phyloP scores from a whole-genome alignment of 2,797 vertebrate genomes.

The Tenualosa thibaudeaui region DNA sequence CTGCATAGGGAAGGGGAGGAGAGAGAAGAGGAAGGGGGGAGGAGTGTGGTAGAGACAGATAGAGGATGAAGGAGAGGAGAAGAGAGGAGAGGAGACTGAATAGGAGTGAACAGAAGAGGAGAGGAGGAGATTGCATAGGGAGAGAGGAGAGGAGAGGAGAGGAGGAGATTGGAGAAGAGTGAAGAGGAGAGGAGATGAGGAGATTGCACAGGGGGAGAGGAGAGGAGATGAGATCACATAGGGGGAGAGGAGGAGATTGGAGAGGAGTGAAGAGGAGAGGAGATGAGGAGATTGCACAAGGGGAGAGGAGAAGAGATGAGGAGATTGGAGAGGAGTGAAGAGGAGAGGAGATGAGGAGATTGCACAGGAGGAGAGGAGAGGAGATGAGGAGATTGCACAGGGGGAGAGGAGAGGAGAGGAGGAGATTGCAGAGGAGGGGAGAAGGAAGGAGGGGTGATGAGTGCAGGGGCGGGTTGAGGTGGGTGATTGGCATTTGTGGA shows the following conservation, averaged over 20 bases:
- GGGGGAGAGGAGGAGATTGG: too few species aligned
- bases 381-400: too few species aligned
- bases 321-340: not conserved
- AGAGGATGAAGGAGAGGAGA: not conserved
- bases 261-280: not conserved
- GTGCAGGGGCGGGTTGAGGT: not conserved
- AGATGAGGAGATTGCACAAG: not conserved
- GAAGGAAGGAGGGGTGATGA: too few species aligned
- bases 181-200: not conserved
- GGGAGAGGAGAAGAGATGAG: not conserved
- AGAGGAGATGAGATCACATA: too few species aligned
- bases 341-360: not conserved
- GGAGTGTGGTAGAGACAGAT: not conserved
- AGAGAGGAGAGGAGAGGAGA: not conserved
- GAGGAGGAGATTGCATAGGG: not conserved
- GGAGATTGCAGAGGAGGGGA: not conserved
- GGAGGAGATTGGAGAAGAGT: not conserved
- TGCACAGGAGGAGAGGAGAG: too few species aligned
- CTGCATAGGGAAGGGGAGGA: too few species aligned
- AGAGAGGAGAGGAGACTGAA: not conserved
- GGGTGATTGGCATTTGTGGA: slow-evolving; percentile 18
- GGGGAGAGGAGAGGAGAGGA: not conserved
- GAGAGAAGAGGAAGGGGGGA: not conserved
- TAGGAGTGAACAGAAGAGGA: not conserved
- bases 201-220: too few species aligned